Base-by-base conservation (phyloP, 2,888 invertebrate genomes). In the Drosophila eohydei region DNA sequence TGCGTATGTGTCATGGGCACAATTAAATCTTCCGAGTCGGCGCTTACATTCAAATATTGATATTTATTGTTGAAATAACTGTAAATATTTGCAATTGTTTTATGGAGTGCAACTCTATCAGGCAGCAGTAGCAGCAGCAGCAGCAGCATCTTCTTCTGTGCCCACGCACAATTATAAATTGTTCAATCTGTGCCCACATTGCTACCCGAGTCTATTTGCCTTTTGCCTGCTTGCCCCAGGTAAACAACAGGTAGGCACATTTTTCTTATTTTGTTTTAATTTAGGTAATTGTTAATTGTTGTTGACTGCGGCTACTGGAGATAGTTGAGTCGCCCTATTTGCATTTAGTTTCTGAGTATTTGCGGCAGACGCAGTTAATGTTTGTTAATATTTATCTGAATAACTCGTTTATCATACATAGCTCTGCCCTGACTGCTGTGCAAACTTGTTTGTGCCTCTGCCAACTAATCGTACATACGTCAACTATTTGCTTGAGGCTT, bases 161-260 rank as follows among this genome's bases (percentile, higher is more conserved):
- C 75, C 69, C 63, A 89, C 84, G 86, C 90, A 84, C 90, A 90
- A 90, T 90, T 86, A 90, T 83, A 86, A 85, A 85, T 80, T 83
- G 72, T 88, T 88, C 88, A 86, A 72, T 80, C 70, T 85, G 57
- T 63, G 64, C 51, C 61, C 56, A 79, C 59, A 59, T 44, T 80
- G 88, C 88, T 84, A 84, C 81, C 88, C 61, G 73, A 85, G 74
- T 89, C 89, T 86, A 90, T 86, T 86, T 86, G 86, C 54, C 52
- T 46, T 34, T 21, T 34, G 30, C 52, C 52, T 83, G 85, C 82
- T 82, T 80, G 79, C 55, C 26, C 14, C 32, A 43, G 16, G 51
- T 65, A 85, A 90, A 85, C 84, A 90, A 16, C 32, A 43, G 21
- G 52, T 65, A 77, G 88, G 88, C 84, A 88, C 30, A 65, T 36